Evolutionary conservation across 2,113 vertebrate species (phyloP).

Genomic region (Chaetodon trifascialis): DNA sequence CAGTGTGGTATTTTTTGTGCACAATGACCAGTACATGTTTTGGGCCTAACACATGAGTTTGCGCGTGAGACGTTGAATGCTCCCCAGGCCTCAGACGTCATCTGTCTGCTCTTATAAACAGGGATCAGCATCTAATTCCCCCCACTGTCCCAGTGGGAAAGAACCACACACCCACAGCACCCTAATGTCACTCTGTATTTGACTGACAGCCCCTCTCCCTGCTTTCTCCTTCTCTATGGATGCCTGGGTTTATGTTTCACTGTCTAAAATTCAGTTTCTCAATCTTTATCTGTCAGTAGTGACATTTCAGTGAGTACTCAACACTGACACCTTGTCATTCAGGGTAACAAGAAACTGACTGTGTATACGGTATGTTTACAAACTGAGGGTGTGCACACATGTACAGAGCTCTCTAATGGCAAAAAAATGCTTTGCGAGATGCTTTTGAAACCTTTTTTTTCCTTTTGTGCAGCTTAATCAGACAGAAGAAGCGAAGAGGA

Average conservation of each 20-base stretch:
- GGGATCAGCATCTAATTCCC: conserved; percentile 58
- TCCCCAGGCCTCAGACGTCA: conserved; percentile 64
- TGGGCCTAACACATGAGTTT: background rate
- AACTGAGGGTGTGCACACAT: background rate
- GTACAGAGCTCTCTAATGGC: background rate
- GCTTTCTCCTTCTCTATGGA: background rate
- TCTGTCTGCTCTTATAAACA: conserved; percentile 69
- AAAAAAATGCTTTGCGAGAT: background rate
- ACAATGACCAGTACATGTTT: background rate
- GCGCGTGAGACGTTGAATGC: conserved; percentile 20
- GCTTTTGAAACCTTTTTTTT: conserved; percentile 15
- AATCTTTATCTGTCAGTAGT: background rate
- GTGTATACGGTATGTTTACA: background rate
- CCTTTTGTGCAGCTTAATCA: conserved; percentile 85
- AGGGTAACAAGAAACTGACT: background rate
- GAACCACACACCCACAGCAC: conserved; percentile 51
- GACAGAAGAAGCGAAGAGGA: conserved; percentile 73
- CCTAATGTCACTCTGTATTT: conserved; percentile 67
- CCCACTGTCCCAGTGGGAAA: conserved; percentile 55
- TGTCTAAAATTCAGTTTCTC: conserved; percentile 26
- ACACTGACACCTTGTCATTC: conserved; percentile 30
- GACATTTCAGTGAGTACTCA: conserved; percentile 17
- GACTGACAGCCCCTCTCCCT: conserved; percentile 51
- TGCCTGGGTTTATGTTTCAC: conserved; percentile 38
- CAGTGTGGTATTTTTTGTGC: background rate